Conservation (phyloP, 2,888 invertebrate species). For the Monoplex corrugatus region DNA sequence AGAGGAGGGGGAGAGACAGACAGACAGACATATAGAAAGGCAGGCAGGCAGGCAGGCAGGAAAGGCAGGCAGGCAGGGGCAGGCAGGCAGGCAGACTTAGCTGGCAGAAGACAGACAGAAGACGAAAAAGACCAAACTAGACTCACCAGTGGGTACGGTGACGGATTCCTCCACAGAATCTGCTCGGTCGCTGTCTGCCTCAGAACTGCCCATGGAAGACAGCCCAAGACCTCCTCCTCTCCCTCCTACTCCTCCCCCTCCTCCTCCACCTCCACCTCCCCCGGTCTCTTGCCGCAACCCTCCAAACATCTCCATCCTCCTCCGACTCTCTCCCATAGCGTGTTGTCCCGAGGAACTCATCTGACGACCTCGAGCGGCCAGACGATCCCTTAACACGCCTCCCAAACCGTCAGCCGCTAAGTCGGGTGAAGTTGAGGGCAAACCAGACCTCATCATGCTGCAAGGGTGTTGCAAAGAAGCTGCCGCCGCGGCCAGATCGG, state of each 20-base stretch:
- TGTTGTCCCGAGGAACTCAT: not conserved
- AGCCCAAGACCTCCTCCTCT: not conserved
- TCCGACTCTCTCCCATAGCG: not conserved
- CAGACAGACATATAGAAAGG: not conserved
- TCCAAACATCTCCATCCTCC: slow-evolving; percentile 1
- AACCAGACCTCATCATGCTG: not conserved
- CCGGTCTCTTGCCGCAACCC: not conserved
- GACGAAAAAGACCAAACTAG: not conserved
- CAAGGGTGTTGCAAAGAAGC: not conserved
- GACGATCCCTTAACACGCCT: not conserved
- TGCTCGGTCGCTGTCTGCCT: not conserved
- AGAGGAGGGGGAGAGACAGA: not conserved
- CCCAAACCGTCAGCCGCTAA: not conserved
- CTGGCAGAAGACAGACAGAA: not conserved
- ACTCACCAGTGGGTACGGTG: slow-evolving; percentile 44
- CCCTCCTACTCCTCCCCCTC: slow-evolving; percentile 20
- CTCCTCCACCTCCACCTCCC: slow-evolving; percentile 25
- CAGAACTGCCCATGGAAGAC: not conserved
- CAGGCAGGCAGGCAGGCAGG: not conserved
- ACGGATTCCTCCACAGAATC: slow-evolving; percentile 44
- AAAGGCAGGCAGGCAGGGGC: too few relatives aligned
- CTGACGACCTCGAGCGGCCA: not conserved
- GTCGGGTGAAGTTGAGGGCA: not conserved
- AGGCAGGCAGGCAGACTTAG: too few relatives aligned
- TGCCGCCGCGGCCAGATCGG: not conserved